phyloP scores from a whole-genome alignment of 1,140 invertebrate genomes.

The Apocrypta bakeri region DNA sequence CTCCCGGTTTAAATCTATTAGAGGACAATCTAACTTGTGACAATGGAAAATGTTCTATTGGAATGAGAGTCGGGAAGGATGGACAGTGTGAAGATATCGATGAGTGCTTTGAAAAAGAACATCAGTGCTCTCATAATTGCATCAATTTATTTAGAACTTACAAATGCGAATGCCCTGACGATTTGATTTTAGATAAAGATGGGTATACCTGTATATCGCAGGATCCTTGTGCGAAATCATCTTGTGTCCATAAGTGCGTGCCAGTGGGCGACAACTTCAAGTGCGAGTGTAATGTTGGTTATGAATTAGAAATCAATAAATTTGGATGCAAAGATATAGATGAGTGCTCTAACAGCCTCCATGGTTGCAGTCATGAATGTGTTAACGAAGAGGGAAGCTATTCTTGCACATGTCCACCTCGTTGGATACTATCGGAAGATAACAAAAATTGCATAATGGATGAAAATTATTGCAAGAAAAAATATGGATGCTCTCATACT shows the following conservation, averaged over 20 bases:
- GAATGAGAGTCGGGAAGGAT: conserved; percentile 70
- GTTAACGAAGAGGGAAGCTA: conserved; percentile 70
- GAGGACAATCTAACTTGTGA: conserved; percentile 60
- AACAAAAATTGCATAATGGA: conserved; percentile 62
- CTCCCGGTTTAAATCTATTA: conserved; percentile 66
- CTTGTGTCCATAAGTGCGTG: conserved; percentile 52
- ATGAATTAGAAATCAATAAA: conserved; percentile 61
- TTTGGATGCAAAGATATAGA: conserved; percentile 73
- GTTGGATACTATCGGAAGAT: conserved; percentile 65
- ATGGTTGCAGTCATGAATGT: conserved; percentile 60
- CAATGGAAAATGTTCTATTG: conserved; percentile 73
- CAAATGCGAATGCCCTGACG: conserved; percentile 82
- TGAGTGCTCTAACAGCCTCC: conserved; percentile 62
- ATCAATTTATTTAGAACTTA: conserved; percentile 77
- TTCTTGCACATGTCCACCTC: conserved; percentile 70
- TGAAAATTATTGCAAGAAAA: conserved; percentile 56
- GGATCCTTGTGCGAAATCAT: conserved; percentile 43
- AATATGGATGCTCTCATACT: conserved; percentile 55
- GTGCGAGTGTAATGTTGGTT: conserved; percentile 56
- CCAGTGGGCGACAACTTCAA: conserved; percentile 58
- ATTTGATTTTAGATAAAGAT: conserved; percentile 68
- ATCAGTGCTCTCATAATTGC: conserved; percentile 74
- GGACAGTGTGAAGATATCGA: conserved; percentile 80
- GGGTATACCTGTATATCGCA: conserved; percentile 42
- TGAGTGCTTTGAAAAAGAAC: conserved; percentile 77